Base-by-base conservation (phyloP, 2,797 vertebrate genomes). In the Poliocrania exsul region DNA sequence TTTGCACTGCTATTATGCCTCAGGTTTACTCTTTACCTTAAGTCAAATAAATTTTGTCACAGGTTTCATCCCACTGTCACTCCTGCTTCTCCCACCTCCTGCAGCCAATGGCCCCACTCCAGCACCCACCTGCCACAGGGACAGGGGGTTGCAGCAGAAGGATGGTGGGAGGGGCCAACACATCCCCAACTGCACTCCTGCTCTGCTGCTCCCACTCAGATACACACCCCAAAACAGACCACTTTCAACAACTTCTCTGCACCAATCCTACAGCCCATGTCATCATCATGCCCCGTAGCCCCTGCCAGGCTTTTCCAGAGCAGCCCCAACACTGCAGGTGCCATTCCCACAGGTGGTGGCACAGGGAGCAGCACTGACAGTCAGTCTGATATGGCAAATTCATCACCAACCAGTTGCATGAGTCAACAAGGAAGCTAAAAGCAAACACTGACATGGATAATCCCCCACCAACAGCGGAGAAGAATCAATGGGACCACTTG, bases 301-400 rank as follows among this genome's bases (percentile, higher is more conserved):
- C 28, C 56, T 69, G 69, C 5, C 61, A 11, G 37, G 56, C n/a
- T 33, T 9, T 51, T 38, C 64, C 1, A 2, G 56, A 57, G 46
- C 81, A 72, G 71, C 50, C 40, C 37, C 3, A 2, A 4, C 0
- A 0, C 82, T 28, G 28, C 56, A 7, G n/a, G 16, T 5, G 12
- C 42, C 31, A 1, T 74, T 78, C 40, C 77, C 37, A 3, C 1
- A 6, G 35, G 0, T n/a, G 56, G n/a, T 5, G 31, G 33, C 65
- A 29, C 53, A 13, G 53, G n/a, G 19, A 73, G 28, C 69, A 70
- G 33, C 47, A 1, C 64, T 54, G 60, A 53, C 78, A 56, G 24
- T 1, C 91, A 73, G 44, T 53, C 24, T 3, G 19, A 9, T 6
- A 29, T 0, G 3, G 70, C 77, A 64, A 61, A 83, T 38, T 25